Evolutionary conservation across 2,797 vertebrate species (phyloP), one percentile per base, ranked within the genome.

Genomic region (Fistularia tabacaria): DNA sequence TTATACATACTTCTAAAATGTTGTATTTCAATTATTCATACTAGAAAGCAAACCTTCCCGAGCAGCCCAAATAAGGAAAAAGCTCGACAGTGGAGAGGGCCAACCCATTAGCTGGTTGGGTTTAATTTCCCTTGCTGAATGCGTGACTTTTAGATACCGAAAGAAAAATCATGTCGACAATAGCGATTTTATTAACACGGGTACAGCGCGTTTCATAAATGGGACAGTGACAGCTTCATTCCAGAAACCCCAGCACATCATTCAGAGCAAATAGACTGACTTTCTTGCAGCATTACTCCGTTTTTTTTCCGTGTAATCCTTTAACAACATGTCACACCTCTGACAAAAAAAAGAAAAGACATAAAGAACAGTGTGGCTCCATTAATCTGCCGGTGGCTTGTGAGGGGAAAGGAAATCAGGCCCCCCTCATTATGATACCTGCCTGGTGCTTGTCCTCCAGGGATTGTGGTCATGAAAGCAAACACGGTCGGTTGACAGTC

Each of bases 401-500:
- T 36, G 41, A 10, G 40, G 8, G 1, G 6, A n/a, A n/a, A 42
- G 54, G 14, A 54, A 59, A 81, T 53, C 46, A 58, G 51, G 7
- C 37, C 7, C 14, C 14, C 38, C 50, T 59, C 42, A 53, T 52
- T 71, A 54, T 71, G 66, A 57, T 56, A 74, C 74, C 76, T 70
- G 69, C 73, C 73, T 77, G 59, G 13, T 36, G 12, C 68, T 63
- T 57, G 53, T 66, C 74, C 57, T 44, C 46, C 8, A 25, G 53
- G 52, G 70, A 66, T 49, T 36, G 40, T 51, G 54, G 64, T 46
- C 54, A 45, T 55, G 73, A 83, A 50, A 65, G 70, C 47, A 50
- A 60, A 53, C 47, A 46, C 51, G 57, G 54, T 70, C 75, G 50
- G 65, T 67, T 54, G 46, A 70, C 77, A 82, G 88, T 88, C 82